These are phyloP conservation scores for Indicator indicator DNA, from an alignment of 2,113 vertebrate genomes.

Conservation along the genomic window DNA sequence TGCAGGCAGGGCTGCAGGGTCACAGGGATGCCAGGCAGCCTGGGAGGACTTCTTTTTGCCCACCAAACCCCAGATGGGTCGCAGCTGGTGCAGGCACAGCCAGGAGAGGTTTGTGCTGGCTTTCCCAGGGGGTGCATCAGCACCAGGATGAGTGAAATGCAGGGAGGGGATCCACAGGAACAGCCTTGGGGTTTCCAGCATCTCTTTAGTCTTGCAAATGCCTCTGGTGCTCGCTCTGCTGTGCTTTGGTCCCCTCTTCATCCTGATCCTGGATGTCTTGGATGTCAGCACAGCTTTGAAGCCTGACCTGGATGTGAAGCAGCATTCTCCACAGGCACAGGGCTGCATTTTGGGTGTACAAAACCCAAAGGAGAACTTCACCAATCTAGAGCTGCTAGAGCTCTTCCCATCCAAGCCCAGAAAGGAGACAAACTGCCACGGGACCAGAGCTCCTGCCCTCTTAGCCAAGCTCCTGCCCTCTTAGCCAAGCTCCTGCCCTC, in stretches of 20 bases:
- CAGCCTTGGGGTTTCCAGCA: accelerated
- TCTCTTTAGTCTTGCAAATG: neutral
- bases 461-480: too few relatives aligned
- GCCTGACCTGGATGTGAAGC: accelerated
- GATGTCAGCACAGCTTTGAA: neutral
- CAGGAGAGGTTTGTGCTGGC: neutral
- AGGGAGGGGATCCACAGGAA: neutral
- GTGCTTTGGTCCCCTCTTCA: neutral
- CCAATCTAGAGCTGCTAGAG: neutral
- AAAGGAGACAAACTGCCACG: neutral
- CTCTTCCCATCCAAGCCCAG: neutral
- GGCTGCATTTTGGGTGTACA: neutral
- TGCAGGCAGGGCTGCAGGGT: neutral
- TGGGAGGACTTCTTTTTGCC: neutral
- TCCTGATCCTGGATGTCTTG: neutral
- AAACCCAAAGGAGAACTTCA: neutral
- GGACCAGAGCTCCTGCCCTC: neutral
- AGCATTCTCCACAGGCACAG: too few relatives aligned
- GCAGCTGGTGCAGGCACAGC: neutral
- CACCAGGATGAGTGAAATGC: accelerated
- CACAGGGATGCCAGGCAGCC: neutral
- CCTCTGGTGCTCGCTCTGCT: accelerated
- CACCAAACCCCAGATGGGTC: neutral
- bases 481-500: too few relatives aligned
- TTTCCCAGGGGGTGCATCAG: neutral